Evolutionary conservation across 2,888 invertebrate species (phyloP), one percentile per base, ranked within the genome.

Genomic region (Exocentrus adspersus): DNA sequence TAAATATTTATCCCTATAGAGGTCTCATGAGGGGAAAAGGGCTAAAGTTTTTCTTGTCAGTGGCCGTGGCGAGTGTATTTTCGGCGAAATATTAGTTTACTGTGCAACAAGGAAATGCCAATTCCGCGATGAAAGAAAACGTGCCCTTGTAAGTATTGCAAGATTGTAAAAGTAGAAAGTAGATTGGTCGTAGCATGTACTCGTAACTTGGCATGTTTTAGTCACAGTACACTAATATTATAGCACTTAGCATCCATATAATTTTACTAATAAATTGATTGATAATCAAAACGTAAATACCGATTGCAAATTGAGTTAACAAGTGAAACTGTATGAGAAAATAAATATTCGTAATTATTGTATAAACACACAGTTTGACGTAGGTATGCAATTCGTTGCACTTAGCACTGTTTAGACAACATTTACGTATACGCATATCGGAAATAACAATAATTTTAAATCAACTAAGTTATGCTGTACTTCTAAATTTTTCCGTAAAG

Each of bases 61-160:
- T 24, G 21, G 20, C 12, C 42, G 53, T 37, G 37, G 51, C 37
- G 51, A 19, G 14, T 50, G 24, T 10, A 17, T 19, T 43, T 28
- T 20, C 21, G 17, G 37, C 28, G 17, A 28, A 32, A 67, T 67
- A 69, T 69, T 69, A 67, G 67, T 67, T 62, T 61, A 63, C 59
- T 69, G 69, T 64, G 65, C 56, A 65, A 50, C 57, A 64, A 20
- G 14, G 57, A n/a, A 43, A 28, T 9, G 16, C 4, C 2, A 19
- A n/a, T 46, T 17, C 42, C n/a, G n/a, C n/a, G n/a, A n/a, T n/a
- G n/a, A 19, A 28, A 28, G 4, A 37, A 43, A 57, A 16, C 21
- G 16, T 45, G 6, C 24, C 43, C 43, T 16, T 43, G 57, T 57
- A 57, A 57, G 57, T 57, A 57, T 57, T 46, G 16, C 45, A 32